These are phyloP conservation scores for Calonectris borealis DNA, from an alignment of 2,113 vertebrate species.

Conservation along the genomic window DNA sequence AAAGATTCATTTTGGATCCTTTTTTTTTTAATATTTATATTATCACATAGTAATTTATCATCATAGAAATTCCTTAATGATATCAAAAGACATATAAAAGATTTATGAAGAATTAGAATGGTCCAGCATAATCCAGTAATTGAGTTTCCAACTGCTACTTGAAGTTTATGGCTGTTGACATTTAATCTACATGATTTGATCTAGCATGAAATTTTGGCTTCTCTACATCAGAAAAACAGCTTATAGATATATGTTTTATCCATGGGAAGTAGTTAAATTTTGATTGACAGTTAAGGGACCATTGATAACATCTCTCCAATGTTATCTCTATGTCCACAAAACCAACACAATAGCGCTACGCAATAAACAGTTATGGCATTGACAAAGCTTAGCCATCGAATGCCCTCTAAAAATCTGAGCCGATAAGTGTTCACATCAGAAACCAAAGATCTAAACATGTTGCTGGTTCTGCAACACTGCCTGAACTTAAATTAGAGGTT, in stretches of 20 bases:
- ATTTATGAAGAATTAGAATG: neutral
- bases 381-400: neutral
- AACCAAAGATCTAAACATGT: neutral
- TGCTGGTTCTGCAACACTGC: neutral
- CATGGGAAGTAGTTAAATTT: neutral
- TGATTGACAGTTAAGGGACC: neutral
- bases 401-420: neutral
- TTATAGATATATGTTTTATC: neutral
- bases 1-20: neutral
- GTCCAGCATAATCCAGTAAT: neutral
- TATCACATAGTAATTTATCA: neutral
- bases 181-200: neutral
- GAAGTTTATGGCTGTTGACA: neutral
- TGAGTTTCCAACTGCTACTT: neutral
- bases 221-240: neutral
- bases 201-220: neutral
- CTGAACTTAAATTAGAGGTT: neutral
- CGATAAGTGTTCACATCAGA: neutral
- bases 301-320: neutral
- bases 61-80: neutral
- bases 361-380: neutral
- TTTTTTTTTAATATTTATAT: neutral
- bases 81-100: neutral
- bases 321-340: neutral
- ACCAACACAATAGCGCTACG: neutral